A percentile compares a stretch with the other conserved stretches of the same genome.
phyloP scores from a whole-genome alignment of 1,140 invertebrate genomes.

The Zaprionus inermis region DNA sequence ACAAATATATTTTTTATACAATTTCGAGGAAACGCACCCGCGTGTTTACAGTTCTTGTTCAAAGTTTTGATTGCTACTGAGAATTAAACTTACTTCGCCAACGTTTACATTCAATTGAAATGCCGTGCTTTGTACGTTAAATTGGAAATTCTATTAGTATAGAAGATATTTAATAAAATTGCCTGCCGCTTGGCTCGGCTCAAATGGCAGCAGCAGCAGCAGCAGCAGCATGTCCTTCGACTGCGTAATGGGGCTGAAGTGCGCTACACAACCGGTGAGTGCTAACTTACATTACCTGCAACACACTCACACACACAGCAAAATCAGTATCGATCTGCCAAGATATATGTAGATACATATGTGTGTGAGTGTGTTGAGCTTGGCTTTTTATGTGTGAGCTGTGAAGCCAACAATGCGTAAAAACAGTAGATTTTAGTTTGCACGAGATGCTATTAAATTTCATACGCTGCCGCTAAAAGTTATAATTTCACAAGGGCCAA shows the following conservation, averaged over 20 bases:
- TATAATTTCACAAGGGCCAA: slow-evolving; percentile 13
- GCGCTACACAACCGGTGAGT: slow-evolving; percentile 20
- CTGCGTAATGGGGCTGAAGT: slow-evolving; percentile 13
- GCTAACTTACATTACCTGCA: slow-evolving; percentile 16
- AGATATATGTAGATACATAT: background rate
- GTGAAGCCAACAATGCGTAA: slow-evolving; percentile 8
- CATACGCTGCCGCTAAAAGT: slow-evolving; percentile 8
- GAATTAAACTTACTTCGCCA: background rate
- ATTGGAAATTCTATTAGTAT: background rate
- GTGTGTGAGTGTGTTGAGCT: too few relatives aligned
- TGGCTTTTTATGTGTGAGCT: background rate
- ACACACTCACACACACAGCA: background rate
- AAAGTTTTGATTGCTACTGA: background rate
- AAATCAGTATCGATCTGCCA: slow-evolving; percentile 35
- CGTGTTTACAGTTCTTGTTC: background rate
- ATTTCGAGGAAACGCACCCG: background rate
- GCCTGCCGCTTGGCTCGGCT: background rate
- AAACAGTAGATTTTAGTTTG: slow-evolving; percentile 7
- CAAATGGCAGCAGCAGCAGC: background rate
- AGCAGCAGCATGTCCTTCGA: slow-evolving; percentile 12
- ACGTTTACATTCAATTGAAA: background rate
- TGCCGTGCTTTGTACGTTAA: background rate
- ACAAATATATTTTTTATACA: background rate
- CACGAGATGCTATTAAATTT: slow-evolving; percentile 6
- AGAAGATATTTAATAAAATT: slow-evolving; percentile 4